Conservation (phyloP, 2,888 invertebrate species). For the Syrista parreyssii region DNA sequence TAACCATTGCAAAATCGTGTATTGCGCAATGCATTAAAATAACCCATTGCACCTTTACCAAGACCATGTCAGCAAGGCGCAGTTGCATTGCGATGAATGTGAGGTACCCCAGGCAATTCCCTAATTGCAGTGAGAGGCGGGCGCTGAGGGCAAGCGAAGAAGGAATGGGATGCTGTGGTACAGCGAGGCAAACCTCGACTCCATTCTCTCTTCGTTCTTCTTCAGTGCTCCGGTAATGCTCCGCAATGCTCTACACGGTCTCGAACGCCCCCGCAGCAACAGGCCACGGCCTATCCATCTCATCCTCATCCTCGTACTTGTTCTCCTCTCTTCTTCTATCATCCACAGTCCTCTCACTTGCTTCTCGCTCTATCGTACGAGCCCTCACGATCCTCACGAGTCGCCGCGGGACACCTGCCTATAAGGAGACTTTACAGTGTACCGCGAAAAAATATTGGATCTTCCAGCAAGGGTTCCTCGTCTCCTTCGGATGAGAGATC, state of each 20-base stretch:
- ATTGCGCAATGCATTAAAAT: conserved; percentile 38
- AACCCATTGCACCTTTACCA: conserved; percentile 41
- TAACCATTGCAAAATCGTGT: neutral
- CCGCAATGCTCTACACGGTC: conserved; percentile 16
- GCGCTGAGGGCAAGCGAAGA: conserved; percentile 27
- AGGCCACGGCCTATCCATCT: conserved; percentile 30
- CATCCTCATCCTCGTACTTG: neutral
- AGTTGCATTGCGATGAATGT: conserved; percentile 54
- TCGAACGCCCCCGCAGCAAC: conserved; percentile 64
- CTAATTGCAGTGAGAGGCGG: conserved; percentile 56
- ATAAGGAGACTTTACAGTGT: conserved; percentile 38
- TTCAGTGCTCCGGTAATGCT: conserved; percentile 1
- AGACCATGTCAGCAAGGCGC: conserved; percentile 37
- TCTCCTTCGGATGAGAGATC: neutral
- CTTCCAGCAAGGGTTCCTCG: conserved; percentile 1
- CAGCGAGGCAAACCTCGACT: conserved; percentile 13
- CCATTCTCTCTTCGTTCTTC: conserved; percentile 6
- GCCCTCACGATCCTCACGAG: conserved; percentile 59
- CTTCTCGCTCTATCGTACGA: conserved; percentile 35
- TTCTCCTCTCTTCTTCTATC: neutral
- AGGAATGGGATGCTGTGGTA: conserved; percentile 14
- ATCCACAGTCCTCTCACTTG: neutral
- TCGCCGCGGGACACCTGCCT: conserved; percentile 44
- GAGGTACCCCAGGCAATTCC: conserved; percentile 56
- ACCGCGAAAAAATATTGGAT: conserved; percentile 17